Base-by-base conservation (phyloP, 53 echinoderm and acorn worm species). In the Zoroaster sp. region DNA sequence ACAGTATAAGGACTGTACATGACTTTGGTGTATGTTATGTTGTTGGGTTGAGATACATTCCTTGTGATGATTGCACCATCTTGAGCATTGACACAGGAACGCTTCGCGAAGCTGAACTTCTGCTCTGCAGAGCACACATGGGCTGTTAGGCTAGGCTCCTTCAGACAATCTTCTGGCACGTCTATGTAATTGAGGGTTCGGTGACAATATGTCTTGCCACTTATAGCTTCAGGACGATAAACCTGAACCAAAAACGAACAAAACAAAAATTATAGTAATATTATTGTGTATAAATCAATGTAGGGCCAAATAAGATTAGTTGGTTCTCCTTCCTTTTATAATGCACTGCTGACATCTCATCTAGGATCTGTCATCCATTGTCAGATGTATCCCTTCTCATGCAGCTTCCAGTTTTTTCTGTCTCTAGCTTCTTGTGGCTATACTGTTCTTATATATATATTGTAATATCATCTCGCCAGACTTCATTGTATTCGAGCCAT, bases 41-140 rank as follows among this genome's bases (percentile, higher is more conserved):
- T 35, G 21, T 17, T 53, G 10, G 74, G 18, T 32, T 18, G 40
- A 51, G 44, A 18, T 21, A 0, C 35, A 3, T 36, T 28, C 4
- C 17, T 28, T n/a, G 40, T 17, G 77, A 88, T 15, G 65, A 35
- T n/a, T 21, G 40, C 35, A 6, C 38, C 53, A 32, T 49, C 65
- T 23, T 31, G 32, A 18, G 65, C 42, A 66, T 77, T 25, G 25
- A 88, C 3, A 41, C 88, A 88, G 75, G 66, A 59, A 35, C 76
- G 63, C 67, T 75, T 75, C 6, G 77, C 17, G 67, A 88, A 88
- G 76, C 88, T 88, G 66, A 63, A 88, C 25, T 9, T 55, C 46
- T 76, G 15, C 12, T 4, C 49, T 15, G 17, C 30, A 12, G 53
- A 4, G 88, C 88, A 88, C 20, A 4, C 18, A 20, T 88, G 65